Evolutionary conservation across 2,888 invertebrate genomes (phyloP), one percentile per base, ranked within the genome.

Genomic region (Nephrotoma flavescens): DNA sequence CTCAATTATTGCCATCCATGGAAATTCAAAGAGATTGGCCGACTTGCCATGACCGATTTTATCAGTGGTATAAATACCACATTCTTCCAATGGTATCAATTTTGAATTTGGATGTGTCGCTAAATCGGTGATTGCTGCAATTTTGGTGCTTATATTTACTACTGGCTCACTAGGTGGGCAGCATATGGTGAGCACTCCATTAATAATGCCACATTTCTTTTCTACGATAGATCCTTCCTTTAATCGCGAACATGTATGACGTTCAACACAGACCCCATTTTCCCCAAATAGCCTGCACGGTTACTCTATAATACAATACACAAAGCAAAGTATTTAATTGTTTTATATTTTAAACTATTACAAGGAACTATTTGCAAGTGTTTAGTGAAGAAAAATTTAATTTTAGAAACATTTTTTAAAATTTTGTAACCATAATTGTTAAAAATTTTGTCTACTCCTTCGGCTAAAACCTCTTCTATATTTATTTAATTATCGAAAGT

Each of bases 1-100:
- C n/a, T 93, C 93, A n/a, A 96, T 89, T 1, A 96, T 91, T 0
- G 94, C 95, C 95, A 96, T 94, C 96, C 96, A 96, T 0, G 96
- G 96, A 91, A 94, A 95, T 88, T 96, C 94, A 71, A 92, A 93
- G 4, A 95, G 89, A 0, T 90, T 90, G 0, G 95, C 94, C 87
- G 92, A 91, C 84, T 94, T 92, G 0, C 96, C 96, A 3, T 94
- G 93, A 42, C 93, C 91, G 85, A 96, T 93, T 88, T 93, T 93
- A 84, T 93, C 92, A 6, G 91, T 90, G 12, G 92, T 31, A 5
- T 93, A 89, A 0, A 90, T 90, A 0, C 96, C 96, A 89, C 96
- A 96, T 12, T 12, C n/a, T 2, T 47, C n/a, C 11, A 12, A 47
- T 11, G 11, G 11, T 12, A 12, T 47, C n/a, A 47, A 47, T 12